These are phyloP conservation scores for Tenthredo distinguenda DNA, from an alignment of 2,888 invertebrate genomes.

Conservation along the genomic window DNA sequence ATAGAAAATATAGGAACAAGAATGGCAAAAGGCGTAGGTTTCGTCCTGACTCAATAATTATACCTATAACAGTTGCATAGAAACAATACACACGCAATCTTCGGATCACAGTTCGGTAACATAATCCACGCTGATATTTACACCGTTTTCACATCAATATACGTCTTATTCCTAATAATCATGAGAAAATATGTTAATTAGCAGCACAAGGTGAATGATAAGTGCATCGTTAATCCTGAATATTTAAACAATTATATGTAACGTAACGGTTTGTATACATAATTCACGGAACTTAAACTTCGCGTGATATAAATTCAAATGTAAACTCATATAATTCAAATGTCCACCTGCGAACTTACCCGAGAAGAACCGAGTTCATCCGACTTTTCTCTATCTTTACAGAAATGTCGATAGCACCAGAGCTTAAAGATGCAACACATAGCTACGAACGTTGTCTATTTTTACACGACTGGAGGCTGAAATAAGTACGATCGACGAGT, in stretches of 20 bases:
- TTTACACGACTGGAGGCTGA: background rate
- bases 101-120: background rate
- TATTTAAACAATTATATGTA: background rate
- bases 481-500: background rate
- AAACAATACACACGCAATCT: background rate
- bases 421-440: constrained; percentile 27
- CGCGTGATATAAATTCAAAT: background rate
- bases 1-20: background rate
- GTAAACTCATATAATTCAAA: too few relatives aligned
- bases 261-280: background rate
- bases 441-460: background rate
- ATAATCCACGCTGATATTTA: too few relatives aligned
- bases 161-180: background rate
- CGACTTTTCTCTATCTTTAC: background rate
- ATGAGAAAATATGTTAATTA: background rate
- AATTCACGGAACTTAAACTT: background rate
- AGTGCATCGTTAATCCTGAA: background rate
- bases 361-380: constrained; percentile 15
- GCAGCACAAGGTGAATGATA: background rate
- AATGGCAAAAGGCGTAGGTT: background rate
- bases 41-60: background rate
- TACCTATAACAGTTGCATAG: background rate
- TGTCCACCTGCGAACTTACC: constrained; percentile 21
- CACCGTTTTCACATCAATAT: background rate
- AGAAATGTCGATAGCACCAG: background rate